Base-by-base conservation (phyloP, 2,888 invertebrate genomes). In the Carabus problematicus region DNA sequence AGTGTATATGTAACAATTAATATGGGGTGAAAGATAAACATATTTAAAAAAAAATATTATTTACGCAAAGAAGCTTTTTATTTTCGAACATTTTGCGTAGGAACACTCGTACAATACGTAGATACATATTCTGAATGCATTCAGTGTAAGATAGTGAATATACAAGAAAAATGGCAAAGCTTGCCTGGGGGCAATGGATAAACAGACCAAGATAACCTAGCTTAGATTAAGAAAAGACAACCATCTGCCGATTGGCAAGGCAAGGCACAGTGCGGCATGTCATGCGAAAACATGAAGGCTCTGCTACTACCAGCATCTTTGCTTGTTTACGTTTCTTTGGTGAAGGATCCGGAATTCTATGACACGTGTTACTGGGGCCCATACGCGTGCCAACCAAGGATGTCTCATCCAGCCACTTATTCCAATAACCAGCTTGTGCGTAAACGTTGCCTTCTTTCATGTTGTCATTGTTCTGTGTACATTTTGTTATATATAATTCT, bases 301-400 rank as follows among this genome's bases (percentile, higher is more conserved):
- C 29, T 8, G 56, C 41, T 58, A 60, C 60, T 60, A 66, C 66
- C 66, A 66, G 66, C 66, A 66, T 66, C 66, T 64, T 64, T 55
- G 56, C 56, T 66, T 66, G 66, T 66, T 66, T 66, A 66, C 66
- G 66, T 66, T 58, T 66, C 66, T 66, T 64, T 58, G 9, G 54
- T 64, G 43, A 64, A 64, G 55, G 55, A 56, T 56, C 64, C 55
- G 43, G 49, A 29, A 29, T 29, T 29, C 29, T 29, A 29, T 29
- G 29, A 29, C 29, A 29, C 29, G 29, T 45, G 45, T 14, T 14
- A 45, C 45, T 45, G 14, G 8, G 45, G 7, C 45, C 14, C 45
- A 45, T 45, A 45, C n/a, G 45, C 45, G 45, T 45, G 45, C 45
- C 45, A 45, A 3, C n/a, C 45, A 12, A 45, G n/a, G n/a, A 12